Conservation (phyloP, 2,113 vertebrate genomes). For the Carollia perspicillata region DNA sequence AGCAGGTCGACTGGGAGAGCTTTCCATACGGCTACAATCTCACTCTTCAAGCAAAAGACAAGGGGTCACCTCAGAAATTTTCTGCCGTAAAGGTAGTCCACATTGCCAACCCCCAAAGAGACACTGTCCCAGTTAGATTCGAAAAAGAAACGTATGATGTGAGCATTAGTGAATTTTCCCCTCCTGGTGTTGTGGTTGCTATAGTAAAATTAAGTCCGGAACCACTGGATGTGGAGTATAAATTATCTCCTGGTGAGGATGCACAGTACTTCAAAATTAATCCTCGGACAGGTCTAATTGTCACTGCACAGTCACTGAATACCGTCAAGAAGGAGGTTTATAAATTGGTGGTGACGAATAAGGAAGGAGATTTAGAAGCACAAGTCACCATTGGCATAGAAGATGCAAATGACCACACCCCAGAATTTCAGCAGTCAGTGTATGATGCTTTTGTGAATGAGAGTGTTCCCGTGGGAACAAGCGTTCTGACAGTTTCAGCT, state of each 20-base stretch:
- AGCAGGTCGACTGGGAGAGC: slow-evolving; percentile 87
- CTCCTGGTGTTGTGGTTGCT: slow-evolving; percentile 90
- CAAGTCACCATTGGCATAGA: slow-evolving; percentile 87
- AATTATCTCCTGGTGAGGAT: slow-evolving; percentile 86
- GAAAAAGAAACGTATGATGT: slow-evolving; percentile 89
- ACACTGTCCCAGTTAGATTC: slow-evolving; percentile 83
- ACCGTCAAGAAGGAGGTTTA: slow-evolving; percentile 87
- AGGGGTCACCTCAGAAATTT: slow-evolving; percentile 90
- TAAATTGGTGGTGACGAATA: slow-evolving; percentile 87
- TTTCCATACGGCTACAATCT: slow-evolving; percentile 91
- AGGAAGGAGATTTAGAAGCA: slow-evolving; percentile 85
- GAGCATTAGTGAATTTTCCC: slow-evolving; percentile 92
- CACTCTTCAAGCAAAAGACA: slow-evolving; percentile 95
- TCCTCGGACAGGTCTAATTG: slow-evolving; percentile 90
- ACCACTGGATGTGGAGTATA: slow-evolving; percentile 89
- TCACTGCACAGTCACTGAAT: slow-evolving; percentile 88
- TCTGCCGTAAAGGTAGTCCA: slow-evolving; percentile 87
- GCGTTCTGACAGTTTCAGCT: slow-evolving; percentile 88
- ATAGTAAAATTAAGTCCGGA: slow-evolving; percentile 89
- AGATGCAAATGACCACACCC: slow-evolving; percentile 94
- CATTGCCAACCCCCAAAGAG: slow-evolving; percentile 82
- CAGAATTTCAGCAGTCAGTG: slow-evolving; percentile 87
- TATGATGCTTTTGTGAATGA: slow-evolving; percentile 95
- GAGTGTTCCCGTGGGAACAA: slow-evolving; percentile 89
- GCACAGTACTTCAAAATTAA: slow-evolving; percentile 91